Base-by-base conservation (phyloP, 2,797 vertebrate genomes). In the Australoheros facetus region DNA sequence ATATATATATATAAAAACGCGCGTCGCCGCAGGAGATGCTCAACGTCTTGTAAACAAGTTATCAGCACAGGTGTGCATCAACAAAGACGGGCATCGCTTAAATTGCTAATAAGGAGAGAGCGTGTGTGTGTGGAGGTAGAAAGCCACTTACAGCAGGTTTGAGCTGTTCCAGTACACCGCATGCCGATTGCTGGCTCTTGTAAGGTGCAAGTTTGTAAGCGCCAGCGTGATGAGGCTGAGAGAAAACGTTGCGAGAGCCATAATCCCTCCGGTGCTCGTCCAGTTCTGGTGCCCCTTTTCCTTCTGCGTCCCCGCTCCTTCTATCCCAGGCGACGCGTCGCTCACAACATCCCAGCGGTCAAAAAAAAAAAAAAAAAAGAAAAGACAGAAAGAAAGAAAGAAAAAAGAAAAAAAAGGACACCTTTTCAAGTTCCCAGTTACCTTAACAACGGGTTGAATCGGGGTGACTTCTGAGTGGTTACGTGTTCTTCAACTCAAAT, bases 121-220 rank as follows among this genome's bases (percentile, higher is more conserved):
- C 56, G 75, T 58, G 60, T 30, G 32, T 28, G 11, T 3, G 11
- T 3, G 8, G 54, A 53, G n/a, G 71, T 21, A 51, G 30, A 39
- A 2, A 57, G 78, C n/a, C 77, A 94, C 95, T 95, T 89, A 95
- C 95, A 88, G 92, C 13, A 94, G 78, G 90, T 95, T 95, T 1
- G 95, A 95, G 93, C 94, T 95, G 94, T 95, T 95, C 95, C 95
- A 95, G 84, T 95, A 95, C 81, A 95, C 95, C 69, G 94, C 94
- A 72, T 95, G 95, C 62, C 95, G 93, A 93, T 93, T 81, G 89
- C 87, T 95, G 94, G 88, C 92, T 88, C 91, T 86, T 55, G 92
- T 88, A 86, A 90, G 91, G 85, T 92, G 91, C 89, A 93, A 87
- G 93, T 93, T 92, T 60, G 92, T 79, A n/a, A 95, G 87, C 88